A percentile compares a stretch with the other conserved stretches of the same genome.
Evolutionary conservation across 2,113 vertebrate species (phyloP).

Genomic region (Choloepus hoffmanni): DNA sequence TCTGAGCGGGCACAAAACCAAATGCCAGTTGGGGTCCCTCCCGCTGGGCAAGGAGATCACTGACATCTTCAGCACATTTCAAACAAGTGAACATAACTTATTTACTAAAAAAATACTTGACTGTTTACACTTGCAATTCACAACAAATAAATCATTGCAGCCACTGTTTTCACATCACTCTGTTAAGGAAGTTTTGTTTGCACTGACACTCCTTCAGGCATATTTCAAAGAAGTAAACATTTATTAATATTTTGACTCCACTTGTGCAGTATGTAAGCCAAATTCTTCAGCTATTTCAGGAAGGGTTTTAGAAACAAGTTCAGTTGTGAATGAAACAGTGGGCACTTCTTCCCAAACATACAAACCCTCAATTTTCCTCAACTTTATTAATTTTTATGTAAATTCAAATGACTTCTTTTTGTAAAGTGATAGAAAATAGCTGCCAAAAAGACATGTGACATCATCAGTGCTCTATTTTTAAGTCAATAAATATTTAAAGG

Average conservation of each 20-base stretch:
- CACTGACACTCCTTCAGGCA: not conserved
- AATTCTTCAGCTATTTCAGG: constrained; percentile 43
- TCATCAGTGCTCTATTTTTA: constrained; percentile 71
- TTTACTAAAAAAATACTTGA: constrained; percentile 22
- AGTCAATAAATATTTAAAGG: constrained; percentile 77
- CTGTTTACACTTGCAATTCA: not conserved
- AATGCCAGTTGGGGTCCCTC: not conserved
- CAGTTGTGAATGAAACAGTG: constrained; percentile 19
- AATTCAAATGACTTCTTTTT: constrained; percentile 59
- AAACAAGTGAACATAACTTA: not conserved
- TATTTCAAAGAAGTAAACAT: constrained; percentile 49
- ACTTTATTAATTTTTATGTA: constrained; percentile 6
- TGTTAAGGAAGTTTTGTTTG: constrained; percentile 18
- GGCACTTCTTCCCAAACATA: not conserved
- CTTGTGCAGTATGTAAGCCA: not conserved
- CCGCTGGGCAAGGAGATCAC: not conserved
- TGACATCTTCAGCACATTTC: not conserved
- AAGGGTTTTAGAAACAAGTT: constrained; percentile 45
- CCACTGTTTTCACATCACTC: constrained; percentile 20
- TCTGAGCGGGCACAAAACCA: not conserved
- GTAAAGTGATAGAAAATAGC: constrained; percentile 1
- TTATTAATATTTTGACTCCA: constrained; percentile 56
- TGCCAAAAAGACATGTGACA: not conserved
- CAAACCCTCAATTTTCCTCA: constrained; percentile 32
- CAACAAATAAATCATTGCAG: not conserved